Base-by-base conservation (phyloP, 2,888 invertebrate genomes). In the Doris montereyensis region DNA sequence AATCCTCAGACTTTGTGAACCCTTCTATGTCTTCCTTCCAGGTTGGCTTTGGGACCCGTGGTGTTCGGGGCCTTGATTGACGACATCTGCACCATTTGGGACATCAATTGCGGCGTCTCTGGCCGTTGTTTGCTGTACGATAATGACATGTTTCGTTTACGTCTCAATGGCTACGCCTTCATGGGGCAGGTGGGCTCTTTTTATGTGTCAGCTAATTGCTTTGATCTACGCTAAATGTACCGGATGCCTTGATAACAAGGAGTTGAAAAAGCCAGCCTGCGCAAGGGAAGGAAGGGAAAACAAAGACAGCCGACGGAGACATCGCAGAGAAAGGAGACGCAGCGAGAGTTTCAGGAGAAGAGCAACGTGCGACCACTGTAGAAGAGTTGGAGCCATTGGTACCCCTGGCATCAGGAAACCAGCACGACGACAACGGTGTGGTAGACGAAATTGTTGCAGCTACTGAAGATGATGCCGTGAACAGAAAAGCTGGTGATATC, bases 31-130 rank as follows among this genome's bases (percentile, higher is more conserved):
- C 28, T 30, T 21, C 4, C 60, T 1, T 8, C 13, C 60, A 79
- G 79, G 79, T 24, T 79, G 79, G 79, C 70, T 79, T 30, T 79
- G 5, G 74, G 75, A 26, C 79, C 79, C 4, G 65, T 79, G 8
- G 35, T 79, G 1, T 75, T 79, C 35, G 79, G 79, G 26, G 10
- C 21, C 30, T 30, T 75, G 65, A 79, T 79, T 28, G 79, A 79
- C 41, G 79, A 70, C 0, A 60, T 79, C 41, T 79, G 79, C 35
- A 41, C 34, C 0, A 24, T 75, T 28, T 79, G 79, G 79, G 79
- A 79, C 41, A 17, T 70, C 24, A 58, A 17, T 0, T 75, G 75
- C 35, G 75, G 41, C n/a, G 58, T 34, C 52, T 28, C 24, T 21
- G 79, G 79, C 3, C 79, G 79, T 1, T 79, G 79, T 30, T 62